These are phyloP conservation scores for Emydocephalus ijimae DNA, from an alignment of 2,113 vertebrate genomes.

Conservation along the genomic window DNA sequence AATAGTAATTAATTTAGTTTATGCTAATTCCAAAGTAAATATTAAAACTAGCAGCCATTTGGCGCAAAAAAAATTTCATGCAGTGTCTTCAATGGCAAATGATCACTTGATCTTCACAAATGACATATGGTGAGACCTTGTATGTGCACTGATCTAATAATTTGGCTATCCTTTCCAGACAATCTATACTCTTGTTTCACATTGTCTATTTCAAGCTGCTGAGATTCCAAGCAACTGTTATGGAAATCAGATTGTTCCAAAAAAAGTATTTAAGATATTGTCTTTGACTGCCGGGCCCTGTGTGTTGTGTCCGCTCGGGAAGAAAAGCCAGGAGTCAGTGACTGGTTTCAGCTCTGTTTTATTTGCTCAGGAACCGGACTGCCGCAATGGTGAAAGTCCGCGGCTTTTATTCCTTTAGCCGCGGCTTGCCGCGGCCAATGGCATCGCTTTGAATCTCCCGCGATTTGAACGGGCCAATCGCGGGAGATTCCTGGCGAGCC, in stretches of 20 bases:
- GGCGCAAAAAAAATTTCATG: neutral
- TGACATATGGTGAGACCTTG: neutral
- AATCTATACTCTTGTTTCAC: neutral
- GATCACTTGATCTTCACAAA: neutral
- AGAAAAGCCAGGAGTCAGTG: no score
- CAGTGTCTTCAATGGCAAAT: neutral
- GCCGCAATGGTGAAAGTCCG: no score
- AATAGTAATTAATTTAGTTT: neutral
- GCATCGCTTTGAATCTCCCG: no score
- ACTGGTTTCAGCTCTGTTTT: no score
- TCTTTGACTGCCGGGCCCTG: neutral
- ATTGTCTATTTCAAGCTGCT: neutral
- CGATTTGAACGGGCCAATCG: no score
- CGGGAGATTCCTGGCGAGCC: no score
- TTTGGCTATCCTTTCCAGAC: neutral
- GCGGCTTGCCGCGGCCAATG: no score
- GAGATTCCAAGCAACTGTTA: neutral
- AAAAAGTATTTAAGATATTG: neutral
- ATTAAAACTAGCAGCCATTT: conserved; percentile 3
- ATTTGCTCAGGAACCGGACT: no score
- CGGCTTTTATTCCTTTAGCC: no score
- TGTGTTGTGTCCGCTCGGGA: no score
- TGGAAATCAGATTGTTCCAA: neutral
- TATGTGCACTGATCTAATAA: neutral
- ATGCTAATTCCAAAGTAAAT: neutral